Percentiles rank a stretch among this genome's conserved stretches.
Conservation (phyloP, 2,797 vertebrate genomes). For the Aselliscus stoliczkanus region DNA sequence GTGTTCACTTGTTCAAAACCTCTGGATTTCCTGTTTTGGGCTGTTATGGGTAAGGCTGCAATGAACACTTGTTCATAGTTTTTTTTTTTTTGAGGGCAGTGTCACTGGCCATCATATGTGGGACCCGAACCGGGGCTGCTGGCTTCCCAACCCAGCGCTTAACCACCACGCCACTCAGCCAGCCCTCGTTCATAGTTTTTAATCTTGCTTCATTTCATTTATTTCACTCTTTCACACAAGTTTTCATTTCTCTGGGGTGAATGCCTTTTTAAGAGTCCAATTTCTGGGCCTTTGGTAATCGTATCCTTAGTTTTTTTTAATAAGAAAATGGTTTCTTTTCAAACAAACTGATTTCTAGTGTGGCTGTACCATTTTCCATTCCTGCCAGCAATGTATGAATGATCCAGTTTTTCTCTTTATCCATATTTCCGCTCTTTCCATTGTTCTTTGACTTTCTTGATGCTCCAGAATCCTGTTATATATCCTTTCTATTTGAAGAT, state of each 20-base stretch:
- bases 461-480: background rate
- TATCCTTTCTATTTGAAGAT: background rate
- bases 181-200: background rate
- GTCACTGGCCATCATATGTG: too few species aligned
- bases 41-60: background rate
- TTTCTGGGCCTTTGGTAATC: background rate
- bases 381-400: background rate
- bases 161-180: too few species aligned
- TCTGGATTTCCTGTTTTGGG: background rate
- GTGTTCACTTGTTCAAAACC: background rate
- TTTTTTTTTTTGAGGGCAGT: too few species aligned
- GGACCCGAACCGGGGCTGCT: too few species aligned
- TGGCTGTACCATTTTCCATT: background rate
- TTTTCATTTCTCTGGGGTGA: slow-evolving; percentile 1
- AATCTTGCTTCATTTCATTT: background rate
- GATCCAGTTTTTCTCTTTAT: background rate
- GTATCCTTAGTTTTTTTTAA: background rate
- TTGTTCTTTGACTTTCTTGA: background rate
- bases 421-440: background rate
- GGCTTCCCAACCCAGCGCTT: too few species aligned
- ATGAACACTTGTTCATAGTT: background rate
- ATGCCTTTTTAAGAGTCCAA: background rate
- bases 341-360: background rate
- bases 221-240: background rate
- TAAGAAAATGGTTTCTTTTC: background rate